A percentile compares a stretch with the other conserved stretches of the same genome.
These are phyloP conservation scores for Schizopygopsis pylzovi DNA, from an alignment of 2,797 vertebrate genomes.

Conservation along the genomic window DNA sequence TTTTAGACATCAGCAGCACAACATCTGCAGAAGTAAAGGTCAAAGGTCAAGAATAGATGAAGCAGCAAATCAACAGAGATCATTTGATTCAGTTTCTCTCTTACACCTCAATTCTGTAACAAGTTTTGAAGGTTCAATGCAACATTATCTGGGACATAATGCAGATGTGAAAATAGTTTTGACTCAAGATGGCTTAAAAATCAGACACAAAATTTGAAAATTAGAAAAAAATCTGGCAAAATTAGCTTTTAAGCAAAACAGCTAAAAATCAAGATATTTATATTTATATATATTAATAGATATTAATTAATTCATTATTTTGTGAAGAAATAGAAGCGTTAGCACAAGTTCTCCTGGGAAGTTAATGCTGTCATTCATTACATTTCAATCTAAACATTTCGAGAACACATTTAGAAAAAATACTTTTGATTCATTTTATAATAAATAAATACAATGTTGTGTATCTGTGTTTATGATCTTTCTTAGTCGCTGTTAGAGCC, in stretches of 20 bases:
- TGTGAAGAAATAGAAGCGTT: no score
- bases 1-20: neutral
- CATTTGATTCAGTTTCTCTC: neutral
- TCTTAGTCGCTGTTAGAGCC: no score
- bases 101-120: neutral
- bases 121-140: neutral
- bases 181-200: neutral
- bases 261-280: neutral
- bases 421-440: no score
- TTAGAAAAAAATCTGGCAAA: neutral
- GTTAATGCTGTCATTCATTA: no score
- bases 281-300: no score
- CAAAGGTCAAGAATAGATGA: neutral
- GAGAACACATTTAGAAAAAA: no score
- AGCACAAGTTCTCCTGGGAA: no score
- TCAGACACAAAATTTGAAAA: neutral
- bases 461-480: no score
- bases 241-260: neutral
- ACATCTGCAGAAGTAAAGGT: neutral
- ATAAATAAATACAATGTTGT: no score
- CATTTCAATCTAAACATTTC: no score
- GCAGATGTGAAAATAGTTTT: neutral
- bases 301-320: no score
- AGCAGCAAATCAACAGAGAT: neutral
- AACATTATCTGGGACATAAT: neutral